Evolutionary conservation across 2,888 invertebrate species (phyloP).

Genomic region (Drosophila siamana): DNA sequence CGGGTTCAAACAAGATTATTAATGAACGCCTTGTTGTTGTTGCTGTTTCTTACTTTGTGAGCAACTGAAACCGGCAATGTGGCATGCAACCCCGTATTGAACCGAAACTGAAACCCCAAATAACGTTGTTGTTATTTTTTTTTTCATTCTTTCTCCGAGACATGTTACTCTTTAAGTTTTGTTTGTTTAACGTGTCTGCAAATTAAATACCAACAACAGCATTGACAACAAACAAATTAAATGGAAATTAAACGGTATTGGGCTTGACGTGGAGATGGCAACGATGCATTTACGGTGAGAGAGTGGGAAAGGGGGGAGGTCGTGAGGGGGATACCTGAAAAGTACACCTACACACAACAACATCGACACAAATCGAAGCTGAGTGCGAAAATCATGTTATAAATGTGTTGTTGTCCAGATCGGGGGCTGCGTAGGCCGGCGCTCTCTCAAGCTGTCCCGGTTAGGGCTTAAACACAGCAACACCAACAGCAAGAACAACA

Average conservation of each 20-base stretch:
- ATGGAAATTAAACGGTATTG: conserved; percentile 45
- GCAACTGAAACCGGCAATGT: conserved; percentile 34
- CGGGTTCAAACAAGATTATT: conserved; percentile 80
- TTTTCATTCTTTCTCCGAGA: conserved; percentile 7
- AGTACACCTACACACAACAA: conserved; percentile 46
- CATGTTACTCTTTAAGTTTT: conserved; percentile 70
- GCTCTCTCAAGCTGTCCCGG: conserved; percentile 41
- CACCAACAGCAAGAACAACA: conserved; percentile 1
- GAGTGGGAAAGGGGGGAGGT: background rate
- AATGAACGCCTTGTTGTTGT: conserved; percentile 68
- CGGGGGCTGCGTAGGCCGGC: conserved; percentile 55
- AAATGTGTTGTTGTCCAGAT: conserved; percentile 71
- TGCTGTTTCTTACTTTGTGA: conserved; percentile 20
- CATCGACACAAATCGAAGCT: conserved; percentile 4
- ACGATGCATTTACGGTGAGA: background rate
- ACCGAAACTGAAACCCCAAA: conserved; percentile 58
- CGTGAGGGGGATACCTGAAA: conserved; percentile 13
- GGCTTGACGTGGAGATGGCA: background rate
- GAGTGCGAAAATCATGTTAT: conserved; percentile 79
- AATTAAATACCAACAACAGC: conserved; percentile 65
- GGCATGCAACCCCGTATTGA: conserved; percentile 50
- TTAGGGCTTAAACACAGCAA: conserved; percentile 56
- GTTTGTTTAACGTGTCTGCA: conserved; percentile 76
- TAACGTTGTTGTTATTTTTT: conserved; percentile 24
- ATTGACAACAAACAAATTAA: conserved; percentile 66